Evolutionary conservation across 1,140 invertebrate species (phyloP), one percentile per base, ranked within the genome.

Genomic region (Drosophila trapezifrons): DNA sequence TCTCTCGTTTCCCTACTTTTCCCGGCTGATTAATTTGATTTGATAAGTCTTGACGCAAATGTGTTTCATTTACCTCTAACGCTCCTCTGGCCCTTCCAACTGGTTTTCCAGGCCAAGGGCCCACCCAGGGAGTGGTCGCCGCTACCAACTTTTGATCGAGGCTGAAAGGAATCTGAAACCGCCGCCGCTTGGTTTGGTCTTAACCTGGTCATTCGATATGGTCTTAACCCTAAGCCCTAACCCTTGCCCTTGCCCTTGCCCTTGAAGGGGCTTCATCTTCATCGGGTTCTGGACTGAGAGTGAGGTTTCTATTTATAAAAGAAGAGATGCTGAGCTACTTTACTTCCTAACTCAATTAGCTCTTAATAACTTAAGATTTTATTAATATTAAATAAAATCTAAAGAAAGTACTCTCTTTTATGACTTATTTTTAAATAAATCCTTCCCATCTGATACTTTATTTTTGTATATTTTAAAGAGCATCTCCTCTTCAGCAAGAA

Each of bases 41-140:
- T 78, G 74, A 85, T 85, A 78, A 84, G 74, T 60, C 77, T 63
- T 78, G 69, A 84, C 64, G 73, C 73, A 85, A 85, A 84, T 84
- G 81, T 74, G 64, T 74, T 77, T 77, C 59, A 84, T 83, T 83
- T 76, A 65, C 66, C 72, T 37, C 32, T 62, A 65, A 64, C 27
- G 15, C 12, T 18, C 10, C 15, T 20, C 9, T 15, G 7, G 9
- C 10, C 3, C 18, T 45, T 22, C 29, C 32, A 63, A 42, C 49
- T n/a, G 45, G 15, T 13, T 37, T 43, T 22, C 13, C 51, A 52
- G 32, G 2, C 51, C 5, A 6, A 13, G 8, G 47, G 47, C 17
- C 51, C 51, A 52, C 13, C 29, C 29, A 35, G 35, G 29, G 13
- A 7, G 18, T n/a, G 51, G 32, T 52, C 13, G 49, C 49, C 12